Conservation (phyloP, 2,888 invertebrate genomes). For the Patella ulyssiponensis region DNA sequence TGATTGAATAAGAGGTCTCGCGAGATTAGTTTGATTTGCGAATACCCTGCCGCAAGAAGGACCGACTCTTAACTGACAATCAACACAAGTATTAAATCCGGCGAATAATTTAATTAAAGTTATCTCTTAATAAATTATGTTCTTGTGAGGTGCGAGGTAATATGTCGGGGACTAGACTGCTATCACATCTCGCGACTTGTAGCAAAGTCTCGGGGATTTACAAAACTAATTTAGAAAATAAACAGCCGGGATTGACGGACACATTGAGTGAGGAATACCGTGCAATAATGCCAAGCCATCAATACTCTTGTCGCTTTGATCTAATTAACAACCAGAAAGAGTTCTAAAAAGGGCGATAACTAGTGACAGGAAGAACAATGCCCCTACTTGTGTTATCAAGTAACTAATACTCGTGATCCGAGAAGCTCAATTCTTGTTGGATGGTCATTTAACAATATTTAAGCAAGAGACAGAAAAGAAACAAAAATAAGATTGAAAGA, state of each 20-base stretch:
- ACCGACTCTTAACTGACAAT: constrained; percentile 7
- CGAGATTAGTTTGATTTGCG: constrained; percentile 10
- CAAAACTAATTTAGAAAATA: constrained; percentile 36
- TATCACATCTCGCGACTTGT: constrained; percentile 6
- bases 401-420: no score
- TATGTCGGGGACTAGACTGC: constrained; percentile 11
- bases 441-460: no score
- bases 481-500: no score
- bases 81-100: constrained; percentile 24
- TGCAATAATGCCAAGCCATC: constrained; percentile 2
- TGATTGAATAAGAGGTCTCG: constrained; percentile 7
- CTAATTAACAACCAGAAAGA: constrained; percentile 7
- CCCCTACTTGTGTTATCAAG: background rate
- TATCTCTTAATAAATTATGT: constrained; percentile 42
- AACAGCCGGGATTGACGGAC: constrained; percentile 19
- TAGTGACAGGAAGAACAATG: constrained; percentile 4
- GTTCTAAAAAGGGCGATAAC: constrained; percentile 11
- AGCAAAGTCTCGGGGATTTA: constrained; percentile 21
- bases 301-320: constrained; percentile 5
- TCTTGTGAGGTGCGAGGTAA: constrained; percentile 27
- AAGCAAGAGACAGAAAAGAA: no score
- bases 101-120: constrained; percentile 40
- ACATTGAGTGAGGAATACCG: background rate
- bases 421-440: no score
- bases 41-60: constrained; percentile 4